phyloP scores from a whole-genome alignment of 1,140 invertebrate genomes.

The Brachionus angularis region DNA sequence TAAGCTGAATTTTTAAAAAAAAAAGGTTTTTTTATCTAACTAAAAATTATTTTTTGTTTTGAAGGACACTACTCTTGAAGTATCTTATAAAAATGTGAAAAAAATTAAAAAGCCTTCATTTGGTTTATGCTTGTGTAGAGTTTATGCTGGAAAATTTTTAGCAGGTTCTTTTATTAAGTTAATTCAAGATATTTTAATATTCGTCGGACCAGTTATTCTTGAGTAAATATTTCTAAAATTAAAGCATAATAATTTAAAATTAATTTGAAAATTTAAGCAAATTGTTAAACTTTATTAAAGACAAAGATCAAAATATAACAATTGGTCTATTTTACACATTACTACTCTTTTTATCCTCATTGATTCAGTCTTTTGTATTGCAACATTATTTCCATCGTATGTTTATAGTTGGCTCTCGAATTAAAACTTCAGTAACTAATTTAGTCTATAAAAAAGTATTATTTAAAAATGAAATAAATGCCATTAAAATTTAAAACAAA shows the following conservation, averaged over 20 bases:
- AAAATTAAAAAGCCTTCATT: slow-evolving; percentile 31
- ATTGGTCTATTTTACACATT: slow-evolving; percentile 78
- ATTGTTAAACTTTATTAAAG: slow-evolving; percentile 35
- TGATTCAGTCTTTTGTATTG: slow-evolving; percentile 80
- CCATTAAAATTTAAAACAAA: not conserved
- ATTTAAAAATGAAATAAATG: not conserved
- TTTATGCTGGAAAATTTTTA: slow-evolving; percentile 35
- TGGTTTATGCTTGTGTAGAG: slow-evolving; percentile 1
- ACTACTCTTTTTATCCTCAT: slow-evolving; percentile 70
- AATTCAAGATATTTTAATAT: slow-evolving; percentile 38
- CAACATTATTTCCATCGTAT: slow-evolving; percentile 57
- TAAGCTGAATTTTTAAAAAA: not conserved
- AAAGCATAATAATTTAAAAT: not conserved
- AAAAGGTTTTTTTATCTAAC: no score
- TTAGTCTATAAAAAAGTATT: slow-evolving; percentile 71
- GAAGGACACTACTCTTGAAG: not conserved
- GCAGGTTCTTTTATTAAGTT: slow-evolving; percentile 44
- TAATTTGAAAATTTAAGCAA: not conserved
- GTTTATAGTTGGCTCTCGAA: slow-evolving; percentile 75
- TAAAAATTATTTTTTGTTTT: not conserved
- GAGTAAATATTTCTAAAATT: not conserved
- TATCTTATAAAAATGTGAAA: not conserved
- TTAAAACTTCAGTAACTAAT: slow-evolving; percentile 83
- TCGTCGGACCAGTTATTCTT: slow-evolving; percentile 27
- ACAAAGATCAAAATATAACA: slow-evolving; percentile 57